A percentile compares a stretch with the other conserved stretches of the same genome.
Evolutionary conservation across 2,888 invertebrate species (phyloP).

Genomic region (Morpho deidamia): DNA sequence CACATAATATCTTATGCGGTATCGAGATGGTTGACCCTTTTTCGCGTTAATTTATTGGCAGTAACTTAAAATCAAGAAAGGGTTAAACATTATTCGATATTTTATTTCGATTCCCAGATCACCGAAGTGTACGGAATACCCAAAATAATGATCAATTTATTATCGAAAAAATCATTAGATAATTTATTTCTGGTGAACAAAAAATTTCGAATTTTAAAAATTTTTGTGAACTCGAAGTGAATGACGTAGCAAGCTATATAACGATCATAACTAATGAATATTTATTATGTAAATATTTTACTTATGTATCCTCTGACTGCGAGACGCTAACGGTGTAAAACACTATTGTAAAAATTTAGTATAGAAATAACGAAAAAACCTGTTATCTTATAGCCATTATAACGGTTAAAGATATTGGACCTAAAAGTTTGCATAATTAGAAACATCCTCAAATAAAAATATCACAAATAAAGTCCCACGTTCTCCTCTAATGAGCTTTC

Average conservation of each 20-base stretch:
- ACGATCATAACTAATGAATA: not conserved
- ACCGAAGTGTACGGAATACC: too few relatives aligned
- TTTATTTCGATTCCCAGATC: slow-evolving; percentile 1
- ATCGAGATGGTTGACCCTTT: slow-evolving; percentile 19
- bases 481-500: not conserved
- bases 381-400: slow-evolving; percentile 37
- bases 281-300: slow-evolving; percentile 3
- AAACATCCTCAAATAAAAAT: slow-evolving; percentile 12
- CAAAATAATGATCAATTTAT: not conserved
- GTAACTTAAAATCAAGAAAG: slow-evolving; percentile 9
- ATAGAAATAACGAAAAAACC: slow-evolving; percentile 36
- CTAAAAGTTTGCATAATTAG: slow-evolving; percentile 32
- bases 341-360: slow-evolving; percentile 34
- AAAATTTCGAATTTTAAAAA: too few relatives aligned
- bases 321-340: slow-evolving; percentile 45
- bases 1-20: not conserved
- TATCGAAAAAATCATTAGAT: too few relatives aligned
- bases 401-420: slow-evolving; percentile 27
- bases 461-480: slow-evolving; percentile 1
- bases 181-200: too few relatives aligned
- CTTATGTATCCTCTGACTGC: slow-evolving; percentile 2
- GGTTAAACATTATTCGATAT: slow-evolving; percentile 5
- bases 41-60: slow-evolving; percentile 20
- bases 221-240: too few relatives aligned
- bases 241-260: not conserved